Evolutionary conservation across 2,113 vertebrate genomes (phyloP).

Genomic region (Podilymbus podiceps): DNA sequence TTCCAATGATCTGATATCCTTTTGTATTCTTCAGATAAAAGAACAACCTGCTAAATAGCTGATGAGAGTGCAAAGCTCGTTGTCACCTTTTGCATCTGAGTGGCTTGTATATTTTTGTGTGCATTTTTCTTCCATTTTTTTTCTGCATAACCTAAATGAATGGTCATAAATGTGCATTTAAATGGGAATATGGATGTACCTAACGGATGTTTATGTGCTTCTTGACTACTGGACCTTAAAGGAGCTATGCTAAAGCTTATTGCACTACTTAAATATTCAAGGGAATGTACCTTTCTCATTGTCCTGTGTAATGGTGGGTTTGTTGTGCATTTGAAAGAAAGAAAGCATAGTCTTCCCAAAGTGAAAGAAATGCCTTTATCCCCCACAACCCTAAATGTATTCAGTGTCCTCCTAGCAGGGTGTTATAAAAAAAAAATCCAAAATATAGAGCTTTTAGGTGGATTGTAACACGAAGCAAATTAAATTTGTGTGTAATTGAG

Average conservation of each 20-base stretch:
- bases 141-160: not conserved
- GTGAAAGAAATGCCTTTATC: not conserved
- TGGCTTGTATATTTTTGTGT: not conserved
- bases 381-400: not conserved
- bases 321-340: not conserved
- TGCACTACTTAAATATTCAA: not conserved
- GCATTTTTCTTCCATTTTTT: not conserved
- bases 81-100: not conserved
- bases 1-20: not conserved
- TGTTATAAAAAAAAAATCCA: not conserved
- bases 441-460: not conserved
- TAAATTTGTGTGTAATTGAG: not conserved
- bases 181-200: not conserved
- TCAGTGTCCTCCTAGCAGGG: fast-evolving
- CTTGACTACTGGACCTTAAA: not conserved
- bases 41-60: not conserved
- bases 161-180: not conserved
- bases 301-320: fast-evolving
- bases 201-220: not conserved
- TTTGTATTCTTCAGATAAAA: not conserved
- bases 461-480: not conserved
- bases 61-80: not conserved
- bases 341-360: not conserved
- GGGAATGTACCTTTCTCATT: not conserved
- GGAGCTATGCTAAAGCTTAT: not conserved